These are phyloP conservation scores for Hylaea fasciaria DNA, from an alignment of 2,888 invertebrate species.

Conservation along the genomic window DNA sequence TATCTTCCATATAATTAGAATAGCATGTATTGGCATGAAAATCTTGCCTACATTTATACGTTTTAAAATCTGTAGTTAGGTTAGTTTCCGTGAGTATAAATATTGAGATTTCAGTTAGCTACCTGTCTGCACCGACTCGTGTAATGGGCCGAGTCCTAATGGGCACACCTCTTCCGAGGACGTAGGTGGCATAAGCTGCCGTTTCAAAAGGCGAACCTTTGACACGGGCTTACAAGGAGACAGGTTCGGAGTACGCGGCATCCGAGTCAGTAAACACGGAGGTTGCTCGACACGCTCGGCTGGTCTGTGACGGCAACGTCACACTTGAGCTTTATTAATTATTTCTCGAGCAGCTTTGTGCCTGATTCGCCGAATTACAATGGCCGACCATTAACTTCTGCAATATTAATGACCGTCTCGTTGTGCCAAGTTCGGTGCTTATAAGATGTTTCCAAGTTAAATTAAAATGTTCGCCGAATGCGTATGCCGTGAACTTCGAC, in stretches of 20 bases:
- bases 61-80: no score
- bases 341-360: slow-evolving; percentile 47
- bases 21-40: no score
- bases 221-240: slow-evolving; percentile 13
- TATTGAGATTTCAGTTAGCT: no score
- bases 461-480: slow-evolving; percentile 26
- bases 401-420: slow-evolving; percentile 39
- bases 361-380: slow-evolving; percentile 47
- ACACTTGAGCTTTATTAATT: slow-evolving; percentile 44
- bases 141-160: background rate
- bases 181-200: background rate
- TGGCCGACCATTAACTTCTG: slow-evolving; percentile 45
- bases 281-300: slow-evolving; percentile 12
- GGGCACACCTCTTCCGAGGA: no score
- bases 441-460: slow-evolving; percentile 28
- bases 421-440: slow-evolving; percentile 33
- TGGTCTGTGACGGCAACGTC: slow-evolving; percentile 29
- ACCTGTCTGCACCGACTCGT: background rate
- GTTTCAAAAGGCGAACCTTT: slow-evolving; percentile 16
- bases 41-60: no score
- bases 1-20: background rate
- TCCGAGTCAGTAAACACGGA: slow-evolving; percentile 18
- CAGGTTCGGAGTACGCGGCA: slow-evolving; percentile 17
- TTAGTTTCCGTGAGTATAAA: no score
- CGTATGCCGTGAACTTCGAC: slow-evolving; percentile 1